Conservation (phyloP, 2,797 vertebrate genomes). For the Balearica regulorum region DNA sequence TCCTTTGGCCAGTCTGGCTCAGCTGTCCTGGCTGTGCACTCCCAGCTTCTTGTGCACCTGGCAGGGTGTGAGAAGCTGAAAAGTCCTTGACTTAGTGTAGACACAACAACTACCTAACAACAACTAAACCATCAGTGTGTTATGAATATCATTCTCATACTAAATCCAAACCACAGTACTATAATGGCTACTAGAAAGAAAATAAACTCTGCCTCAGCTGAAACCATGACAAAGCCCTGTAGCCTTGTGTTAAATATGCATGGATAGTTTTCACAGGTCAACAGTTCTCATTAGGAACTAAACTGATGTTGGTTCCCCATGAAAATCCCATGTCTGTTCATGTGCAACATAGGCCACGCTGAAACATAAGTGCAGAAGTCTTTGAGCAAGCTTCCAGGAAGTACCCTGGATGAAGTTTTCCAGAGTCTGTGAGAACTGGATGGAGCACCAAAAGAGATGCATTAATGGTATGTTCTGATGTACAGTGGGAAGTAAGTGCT, state of each 20-base stretch:
- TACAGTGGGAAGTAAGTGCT: fast-evolving
- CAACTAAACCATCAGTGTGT: no score
- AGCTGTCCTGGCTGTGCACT: no score
- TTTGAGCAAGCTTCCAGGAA: neutral
- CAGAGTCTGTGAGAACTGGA: neutral
- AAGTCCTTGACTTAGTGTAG: no score
- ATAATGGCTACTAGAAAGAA: no score
- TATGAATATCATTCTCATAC: no score
- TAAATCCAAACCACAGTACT: no score
- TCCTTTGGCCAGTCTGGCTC: no score
- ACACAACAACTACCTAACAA: no score
- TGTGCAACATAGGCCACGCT: neutral
- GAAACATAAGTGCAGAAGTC: neutral
- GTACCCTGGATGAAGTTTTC: neutral
- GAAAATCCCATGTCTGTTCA: neutral
- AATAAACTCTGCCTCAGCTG: no score
- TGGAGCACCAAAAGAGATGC: neutral
- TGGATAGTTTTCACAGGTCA: neutral
- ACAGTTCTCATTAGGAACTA: neutral
- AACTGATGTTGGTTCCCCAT: neutral
- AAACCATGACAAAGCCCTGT: no score
- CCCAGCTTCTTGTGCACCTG: no score
- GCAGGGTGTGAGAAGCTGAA: no score
- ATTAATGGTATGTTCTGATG: neutral
- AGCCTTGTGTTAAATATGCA: neutral